Conservation (phyloP, 1,140 invertebrate genomes). For the Drosophila erecta region DNA sequence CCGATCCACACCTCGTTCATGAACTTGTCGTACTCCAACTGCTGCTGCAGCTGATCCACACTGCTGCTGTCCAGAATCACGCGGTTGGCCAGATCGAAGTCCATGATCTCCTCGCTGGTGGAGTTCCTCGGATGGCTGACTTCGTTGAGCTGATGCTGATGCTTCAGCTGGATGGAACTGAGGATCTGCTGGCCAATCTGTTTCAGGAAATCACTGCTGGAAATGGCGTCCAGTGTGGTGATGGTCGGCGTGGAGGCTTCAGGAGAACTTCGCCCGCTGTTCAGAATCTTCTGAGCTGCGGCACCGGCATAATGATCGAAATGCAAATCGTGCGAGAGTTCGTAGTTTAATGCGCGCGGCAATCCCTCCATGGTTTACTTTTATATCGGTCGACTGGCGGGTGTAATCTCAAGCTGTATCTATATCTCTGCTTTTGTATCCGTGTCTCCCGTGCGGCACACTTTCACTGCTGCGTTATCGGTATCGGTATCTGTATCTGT, state of each 20-base stretch:
- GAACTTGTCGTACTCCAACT: conserved; percentile 82
- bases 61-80: conserved; percentile 72
- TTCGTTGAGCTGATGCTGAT: conserved; percentile 47
- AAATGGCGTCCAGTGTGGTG: conserved; percentile 47
- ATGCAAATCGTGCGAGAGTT: conserved; percentile 75
- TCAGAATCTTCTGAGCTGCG: conserved; percentile 71
- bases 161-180: conserved; percentile 74
- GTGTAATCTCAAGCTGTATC: conserved; percentile 16
- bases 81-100: conserved; percentile 66
- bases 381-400: conserved; percentile 24
- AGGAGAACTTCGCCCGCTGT: conserved; percentile 48
- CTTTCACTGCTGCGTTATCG: conserved; percentile 61
- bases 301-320: conserved; percentile 66
- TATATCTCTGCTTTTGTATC: conserved; percentile 30
- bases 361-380: conserved; percentile 66
- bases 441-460: conserved; percentile 50
- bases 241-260: conserved; percentile 72
- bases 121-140: conserved; percentile 23
- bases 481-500: conserved; percentile 31
- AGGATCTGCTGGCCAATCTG: conserved; percentile 72
- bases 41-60: conserved; percentile 75
- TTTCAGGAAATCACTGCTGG: conserved; percentile 71
- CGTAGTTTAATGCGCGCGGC: conserved; percentile 77
- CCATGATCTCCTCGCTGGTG: conserved; percentile 60
- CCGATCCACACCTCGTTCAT: conserved; percentile 84